A percentile compares a stretch with the other conserved stretches of the same genome.
Evolutionary conservation across 2,888 invertebrate genomes (phyloP).

Genomic region (Trachelus stipa): DNA sequence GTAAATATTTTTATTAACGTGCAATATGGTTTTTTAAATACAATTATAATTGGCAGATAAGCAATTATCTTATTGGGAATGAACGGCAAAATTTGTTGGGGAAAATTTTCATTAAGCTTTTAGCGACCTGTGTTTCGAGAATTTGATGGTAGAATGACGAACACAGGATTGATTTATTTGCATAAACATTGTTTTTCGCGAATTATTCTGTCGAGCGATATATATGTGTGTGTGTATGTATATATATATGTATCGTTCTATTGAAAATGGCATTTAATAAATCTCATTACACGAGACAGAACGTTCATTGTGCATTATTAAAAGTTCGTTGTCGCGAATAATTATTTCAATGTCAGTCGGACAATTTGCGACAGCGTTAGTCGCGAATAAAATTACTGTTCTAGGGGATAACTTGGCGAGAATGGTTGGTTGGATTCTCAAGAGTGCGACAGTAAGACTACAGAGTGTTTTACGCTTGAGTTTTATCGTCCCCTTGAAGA

Average conservation of each 20-base stretch:
- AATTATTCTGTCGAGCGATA: not conserved
- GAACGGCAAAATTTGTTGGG: not conserved
- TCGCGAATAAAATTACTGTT: not conserved
- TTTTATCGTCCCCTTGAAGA: not conserved
- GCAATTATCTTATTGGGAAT: not conserved
- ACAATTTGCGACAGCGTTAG: constrained; percentile 60
- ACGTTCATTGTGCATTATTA: constrained; percentile 49
- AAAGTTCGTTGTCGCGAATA: constrained; percentile 62
- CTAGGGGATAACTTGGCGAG: not conserved
- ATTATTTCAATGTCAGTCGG: constrained; percentile 63
- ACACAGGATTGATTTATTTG: not conserved
- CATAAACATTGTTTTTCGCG: not conserved
- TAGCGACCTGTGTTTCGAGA: not conserved
- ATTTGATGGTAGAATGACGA: not conserved
- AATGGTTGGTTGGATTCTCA: not conserved
- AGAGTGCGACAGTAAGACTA: not conserved
- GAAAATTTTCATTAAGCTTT: not conserved
- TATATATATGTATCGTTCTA: not conserved
- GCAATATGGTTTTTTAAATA: not conserved
- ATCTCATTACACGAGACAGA: constrained; percentile 54
- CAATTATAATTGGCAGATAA: not conserved
- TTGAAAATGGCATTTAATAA: constrained; percentile 37
- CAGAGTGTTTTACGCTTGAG: not conserved
- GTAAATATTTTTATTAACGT: not conserved
- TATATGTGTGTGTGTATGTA: not conserved